phyloP scores from a whole-genome alignment of 1,140 invertebrate species.

The Samia ricini region DNA sequence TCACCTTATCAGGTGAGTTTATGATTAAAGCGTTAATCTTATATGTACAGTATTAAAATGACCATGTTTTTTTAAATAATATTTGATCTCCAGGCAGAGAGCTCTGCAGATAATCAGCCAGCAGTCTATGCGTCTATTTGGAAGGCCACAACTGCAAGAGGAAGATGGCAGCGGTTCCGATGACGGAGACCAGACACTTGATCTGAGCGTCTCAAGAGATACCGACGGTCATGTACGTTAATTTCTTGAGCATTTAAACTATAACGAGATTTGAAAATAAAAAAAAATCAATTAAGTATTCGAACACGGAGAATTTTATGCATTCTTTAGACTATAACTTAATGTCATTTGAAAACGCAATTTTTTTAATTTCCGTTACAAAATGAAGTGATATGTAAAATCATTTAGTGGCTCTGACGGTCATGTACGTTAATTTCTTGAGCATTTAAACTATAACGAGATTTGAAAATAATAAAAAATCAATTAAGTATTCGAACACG shows the following conservation, averaged over 20 bases:
- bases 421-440: slow-evolving; percentile 51
- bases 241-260: too few species aligned
- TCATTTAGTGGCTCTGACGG: too few species aligned
- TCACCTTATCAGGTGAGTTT: too few species aligned
- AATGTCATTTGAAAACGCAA: too few species aligned
- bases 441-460: too few species aligned
- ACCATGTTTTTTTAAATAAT: not conserved
- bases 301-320: too few species aligned
- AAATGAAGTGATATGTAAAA: too few species aligned
- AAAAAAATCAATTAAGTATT: not conserved
- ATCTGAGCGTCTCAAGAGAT: slow-evolving; percentile 74
- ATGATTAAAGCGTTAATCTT: too few species aligned
- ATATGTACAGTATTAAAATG: too few species aligned
- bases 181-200: slow-evolving; percentile 74
- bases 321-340: too few species aligned
- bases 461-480: not conserved
- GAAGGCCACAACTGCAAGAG: slow-evolving; percentile 53
- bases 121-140: slow-evolving; percentile 65
- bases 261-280: not conserved
- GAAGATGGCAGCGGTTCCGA: slow-evolving; percentile 74
- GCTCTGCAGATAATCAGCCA: slow-evolving; percentile 69
- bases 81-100: slow-evolving; percentile 53
- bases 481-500: too few species aligned
- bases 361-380: too few species aligned
- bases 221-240: slow-evolving; percentile 68